A percentile compares a stretch with the other conserved stretches of the same genome.
Evolutionary conservation across 2,888 invertebrate species (phyloP).

Genomic region (Nysson spinosus): DNA sequence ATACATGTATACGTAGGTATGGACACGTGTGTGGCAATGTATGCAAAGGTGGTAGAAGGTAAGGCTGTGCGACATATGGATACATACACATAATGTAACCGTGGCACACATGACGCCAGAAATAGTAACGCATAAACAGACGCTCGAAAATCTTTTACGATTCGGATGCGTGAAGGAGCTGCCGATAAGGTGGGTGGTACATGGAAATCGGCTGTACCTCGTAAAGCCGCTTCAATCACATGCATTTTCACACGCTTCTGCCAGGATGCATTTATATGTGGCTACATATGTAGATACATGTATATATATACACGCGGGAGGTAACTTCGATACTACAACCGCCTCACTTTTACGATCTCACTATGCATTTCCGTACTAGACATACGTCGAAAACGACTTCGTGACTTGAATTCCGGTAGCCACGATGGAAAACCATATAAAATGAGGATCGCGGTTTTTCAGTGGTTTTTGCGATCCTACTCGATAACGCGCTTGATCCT

Average conservation of each 20-base stretch:
- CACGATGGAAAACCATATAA: neutral
- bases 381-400: conserved; percentile 45
- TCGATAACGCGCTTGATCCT: too few species aligned
- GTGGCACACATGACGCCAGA: conserved; percentile 62
- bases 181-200: conserved; percentile 18
- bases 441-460: neutral
- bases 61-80: conserved; percentile 67
- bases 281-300: too few species aligned
- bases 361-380: conserved; percentile 37
- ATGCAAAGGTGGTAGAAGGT: conserved; percentile 36
- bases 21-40: conserved; percentile 36
- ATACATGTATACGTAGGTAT: conserved; percentile 6
- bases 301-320: too few species aligned
- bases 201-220: conserved; percentile 50
- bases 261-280: conserved; percentile 23
- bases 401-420: conserved; percentile 40
- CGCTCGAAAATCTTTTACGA: conserved; percentile 61
- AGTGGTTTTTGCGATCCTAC: too few species aligned
- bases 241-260: conserved; percentile 45
- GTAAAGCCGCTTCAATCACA: conserved; percentile 44
- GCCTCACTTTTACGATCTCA: conserved; percentile 42
- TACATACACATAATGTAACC: conserved; percentile 55
- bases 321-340: too few species aligned
- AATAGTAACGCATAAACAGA: conserved; percentile 65
- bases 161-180: conserved; percentile 44